Conservation (phyloP, 64 coral and sea anemone species). For the Pocillopora verrucosa region DNA sequence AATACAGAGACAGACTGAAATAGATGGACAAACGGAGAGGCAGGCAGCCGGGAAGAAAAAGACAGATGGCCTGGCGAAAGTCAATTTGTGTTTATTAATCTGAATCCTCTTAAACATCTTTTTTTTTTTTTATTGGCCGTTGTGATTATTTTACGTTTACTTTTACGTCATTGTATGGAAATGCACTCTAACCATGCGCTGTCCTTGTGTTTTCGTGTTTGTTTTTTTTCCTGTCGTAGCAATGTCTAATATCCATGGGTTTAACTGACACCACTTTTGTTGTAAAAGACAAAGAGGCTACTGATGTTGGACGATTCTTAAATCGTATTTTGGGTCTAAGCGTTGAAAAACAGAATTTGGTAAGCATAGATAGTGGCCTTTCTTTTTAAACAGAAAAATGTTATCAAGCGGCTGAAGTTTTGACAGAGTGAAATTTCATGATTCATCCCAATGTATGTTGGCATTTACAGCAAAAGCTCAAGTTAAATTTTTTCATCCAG, state of each 20-base stretch:
- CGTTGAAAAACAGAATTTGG: slow-evolving; percentile 96
- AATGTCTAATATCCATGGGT: slow-evolving; percentile 83
- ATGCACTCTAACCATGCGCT: too few species aligned
- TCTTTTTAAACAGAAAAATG: not conserved
- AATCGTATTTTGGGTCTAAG: slow-evolving; percentile 93
- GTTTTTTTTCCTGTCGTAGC: slow-evolving; percentile 23
- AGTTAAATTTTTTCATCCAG: too few species aligned
- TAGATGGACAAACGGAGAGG: not conserved
- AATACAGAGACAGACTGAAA: too few species aligned
- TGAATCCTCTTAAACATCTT: too few species aligned
- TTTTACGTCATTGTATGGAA: too few species aligned
- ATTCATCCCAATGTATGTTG: too few species aligned
- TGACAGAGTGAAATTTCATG: too few species aligned
- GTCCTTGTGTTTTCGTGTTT: not conserved
- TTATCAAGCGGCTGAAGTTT: not conserved
- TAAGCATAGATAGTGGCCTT: slow-evolving; percentile 2
- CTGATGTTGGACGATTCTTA: slow-evolving; percentile 84
- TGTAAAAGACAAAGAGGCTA: slow-evolving; percentile 90
- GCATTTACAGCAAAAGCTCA: too few species aligned
- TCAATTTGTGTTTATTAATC: too few species aligned
- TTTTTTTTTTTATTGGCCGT: too few species aligned
- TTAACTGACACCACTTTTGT: slow-evolving; percentile 70
- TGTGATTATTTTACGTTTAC: too few species aligned
- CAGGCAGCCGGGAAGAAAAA: not conserved
- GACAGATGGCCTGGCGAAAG: too few species aligned